Percentiles rank a stretch among this genome's conserved stretches.
Evolutionary conservation across 2,797 vertebrate species (phyloP).

Genomic region (Myripristis murdjan): DNA sequence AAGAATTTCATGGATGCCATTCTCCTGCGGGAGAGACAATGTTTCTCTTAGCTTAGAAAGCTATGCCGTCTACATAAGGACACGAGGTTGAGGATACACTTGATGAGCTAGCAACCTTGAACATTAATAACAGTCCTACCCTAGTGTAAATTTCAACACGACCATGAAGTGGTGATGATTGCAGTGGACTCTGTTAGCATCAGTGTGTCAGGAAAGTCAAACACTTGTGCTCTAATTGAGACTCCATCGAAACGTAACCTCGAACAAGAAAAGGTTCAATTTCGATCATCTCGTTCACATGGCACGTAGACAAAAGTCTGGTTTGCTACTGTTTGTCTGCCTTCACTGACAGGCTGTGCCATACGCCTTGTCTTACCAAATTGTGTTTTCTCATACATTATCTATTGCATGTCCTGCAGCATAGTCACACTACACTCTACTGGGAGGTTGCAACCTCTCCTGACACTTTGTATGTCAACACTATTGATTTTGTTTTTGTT

Average conservation of each 20-base stretch:
- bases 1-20: conserved; percentile 54
- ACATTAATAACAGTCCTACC: conserved; percentile 25
- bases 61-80: conserved; percentile 11
- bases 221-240: conserved; percentile 66
- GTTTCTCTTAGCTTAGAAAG: conserved; percentile 10
- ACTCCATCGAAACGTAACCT: conserved; percentile 16
- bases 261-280: conserved; percentile 34
- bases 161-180: conserved; percentile 13
- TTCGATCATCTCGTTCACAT: conserved; percentile 47
- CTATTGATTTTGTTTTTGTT: conserved; percentile 60
- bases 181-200: conserved; percentile 46
- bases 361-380: conserved; percentile 12
- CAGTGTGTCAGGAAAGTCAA: conserved; percentile 43
- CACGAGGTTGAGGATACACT: conserved; percentile 8
- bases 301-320: conserved; percentile 29
- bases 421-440: conserved; percentile 52
- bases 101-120: conserved; percentile 34
- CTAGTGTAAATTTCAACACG: conserved; percentile 43
- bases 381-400: conserved; percentile 20
- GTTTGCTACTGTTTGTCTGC: conserved; percentile 3
- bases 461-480: conserved; percentile 63
- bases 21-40: conserved; percentile 10
- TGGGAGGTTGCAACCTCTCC: conserved; percentile 64
- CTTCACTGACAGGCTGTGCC: conserved; percentile 14
- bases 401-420: conserved; percentile 41